Conservation (phyloP, 1,140 invertebrate species). For the Zaprionus camerounensis region DNA sequence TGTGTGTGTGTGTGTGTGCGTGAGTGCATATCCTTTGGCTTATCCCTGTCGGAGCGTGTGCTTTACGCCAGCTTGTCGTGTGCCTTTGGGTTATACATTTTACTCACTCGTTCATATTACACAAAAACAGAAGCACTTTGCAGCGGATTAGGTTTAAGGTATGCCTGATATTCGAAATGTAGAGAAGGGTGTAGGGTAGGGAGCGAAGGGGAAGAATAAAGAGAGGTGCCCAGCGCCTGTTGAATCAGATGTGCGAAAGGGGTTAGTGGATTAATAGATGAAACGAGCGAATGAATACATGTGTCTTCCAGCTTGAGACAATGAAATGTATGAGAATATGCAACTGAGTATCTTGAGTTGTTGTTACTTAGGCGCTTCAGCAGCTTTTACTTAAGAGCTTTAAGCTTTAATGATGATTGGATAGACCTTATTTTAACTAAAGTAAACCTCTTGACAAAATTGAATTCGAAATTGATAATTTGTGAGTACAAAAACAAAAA, state of each 20-base stretch:
- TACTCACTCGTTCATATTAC: constrained; percentile 63
- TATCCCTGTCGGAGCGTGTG: constrained; percentile 56
- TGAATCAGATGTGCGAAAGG: constrained; percentile 18
- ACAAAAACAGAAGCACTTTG: constrained; percentile 69
- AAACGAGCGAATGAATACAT: constrained; percentile 29
- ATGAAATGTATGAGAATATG: background rate
- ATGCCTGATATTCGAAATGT: constrained; percentile 33
- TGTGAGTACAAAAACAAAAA: too few species aligned
- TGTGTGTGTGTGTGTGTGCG: constrained; percentile 5
- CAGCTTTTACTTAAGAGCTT: too few species aligned
- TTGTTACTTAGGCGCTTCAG: too few species aligned
- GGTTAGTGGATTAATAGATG: constrained; percentile 60
- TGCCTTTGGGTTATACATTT: constrained; percentile 62
- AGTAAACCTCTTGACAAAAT: too few species aligned
- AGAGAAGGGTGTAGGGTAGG: background rate
- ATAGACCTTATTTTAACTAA: too few species aligned
- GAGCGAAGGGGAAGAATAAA: background rate
- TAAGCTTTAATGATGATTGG: too few species aligned
- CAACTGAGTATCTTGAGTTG: too few species aligned
- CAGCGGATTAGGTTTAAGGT: constrained; percentile 63
- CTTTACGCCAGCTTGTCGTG: constrained; percentile 41
- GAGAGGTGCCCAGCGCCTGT: background rate
- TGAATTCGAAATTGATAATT: too few species aligned
- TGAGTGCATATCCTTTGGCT: constrained; percentile 59
- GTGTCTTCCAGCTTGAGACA: constrained; percentile 5